Base-by-base conservation (phyloP, 2,797 vertebrate species). In the Micromesistius poutassou region DNA sequence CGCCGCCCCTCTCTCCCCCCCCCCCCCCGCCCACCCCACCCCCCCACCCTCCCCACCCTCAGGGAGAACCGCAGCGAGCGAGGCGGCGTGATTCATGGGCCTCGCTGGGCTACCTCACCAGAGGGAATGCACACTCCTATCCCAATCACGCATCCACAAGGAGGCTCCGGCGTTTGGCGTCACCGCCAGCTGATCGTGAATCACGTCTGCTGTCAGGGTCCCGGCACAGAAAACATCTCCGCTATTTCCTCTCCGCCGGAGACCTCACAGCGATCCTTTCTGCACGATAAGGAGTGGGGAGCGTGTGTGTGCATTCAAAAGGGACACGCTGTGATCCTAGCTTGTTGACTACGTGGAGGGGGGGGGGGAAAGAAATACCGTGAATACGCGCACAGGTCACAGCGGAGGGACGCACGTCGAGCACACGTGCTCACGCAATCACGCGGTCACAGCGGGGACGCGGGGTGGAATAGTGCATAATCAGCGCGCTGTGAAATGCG, bases 151-250 rank as follows among this genome's bases (percentile, higher is more conserved):
- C 46, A 14, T 13, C 14, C 40, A 42, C 40, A 12, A 42, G 40
- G 40, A 42, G 10, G 2, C 40, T 13, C 40, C 9, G 8, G 10
- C 19, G 46, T 5, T 22, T 22, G 46, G 16, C 19, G 46, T 6
- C 16, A 7, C 46, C 16, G 46, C 46, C 90, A 89, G 90, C 76
- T 5, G 7, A 79, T 84, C 78, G 87, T 88, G 84, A 76, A 91
- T 91, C 90, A 90, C 82, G 76, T 81, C 84, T 86, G 84, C 89
- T 91, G 89, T 88, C 87, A 89, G 78, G 84, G 78, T 22, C 75
- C 66, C 74, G 5, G 83, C 80, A 83, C 87, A 87, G 83, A 85
- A 91, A 91, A 91, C 87, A 88, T 89, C 88, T 79, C 14, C 33
- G 79, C 77, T 84, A 87, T 88, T 87, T 84, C 78, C 80, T 82